These are phyloP conservation scores for Clarias fuscus DNA, from an alignment of 2,797 vertebrate species.

Conservation along the genomic window DNA sequence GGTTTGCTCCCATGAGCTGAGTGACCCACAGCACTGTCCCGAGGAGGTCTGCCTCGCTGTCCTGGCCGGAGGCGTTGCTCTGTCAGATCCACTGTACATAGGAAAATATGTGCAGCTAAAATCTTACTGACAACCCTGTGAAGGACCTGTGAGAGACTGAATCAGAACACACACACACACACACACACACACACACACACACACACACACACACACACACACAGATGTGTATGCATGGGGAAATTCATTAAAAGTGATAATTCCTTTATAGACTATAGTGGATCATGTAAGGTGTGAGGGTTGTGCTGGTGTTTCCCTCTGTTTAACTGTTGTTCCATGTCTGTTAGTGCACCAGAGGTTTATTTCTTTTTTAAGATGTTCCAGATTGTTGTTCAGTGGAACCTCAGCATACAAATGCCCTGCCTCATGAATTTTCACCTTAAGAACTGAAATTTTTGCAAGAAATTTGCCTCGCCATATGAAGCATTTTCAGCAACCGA, in stretches of 20 bases:
- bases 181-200: constrained; percentile 24
- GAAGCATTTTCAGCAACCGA: too few relatives aligned
- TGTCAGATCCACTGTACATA: constrained; percentile 47
- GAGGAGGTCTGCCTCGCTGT: neutral
- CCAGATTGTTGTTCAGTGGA: neutral
- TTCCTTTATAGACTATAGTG: too few relatives aligned
- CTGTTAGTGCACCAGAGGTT: neutral
- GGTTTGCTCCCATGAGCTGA: neutral
- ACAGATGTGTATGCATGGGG: neutral
- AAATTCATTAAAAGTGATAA: neutral
- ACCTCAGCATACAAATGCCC: too few relatives aligned
- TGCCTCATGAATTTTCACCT: too few relatives aligned
- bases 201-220: neutral
- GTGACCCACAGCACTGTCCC: neutral
- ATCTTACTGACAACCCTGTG: constrained; percentile 56
- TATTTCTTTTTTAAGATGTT: neutral
- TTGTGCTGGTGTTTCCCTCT: neutral
- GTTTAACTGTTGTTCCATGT: neutral
- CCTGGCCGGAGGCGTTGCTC: constrained; percentile 47
- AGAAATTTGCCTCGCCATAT: too few relatives aligned
- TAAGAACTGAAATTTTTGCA: too few relatives aligned
- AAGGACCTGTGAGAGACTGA: constrained; percentile 42
- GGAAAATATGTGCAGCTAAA: constrained; percentile 25
- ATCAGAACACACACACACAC: constrained; percentile 12
- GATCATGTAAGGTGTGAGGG: too few relatives aligned